Percentiles rank a stretch among this genome's conserved stretches.
These are phyloP conservation scores for Tenthredo mesomela DNA, from an alignment of 2,888 invertebrate genomes.

Conservation along the genomic window DNA sequence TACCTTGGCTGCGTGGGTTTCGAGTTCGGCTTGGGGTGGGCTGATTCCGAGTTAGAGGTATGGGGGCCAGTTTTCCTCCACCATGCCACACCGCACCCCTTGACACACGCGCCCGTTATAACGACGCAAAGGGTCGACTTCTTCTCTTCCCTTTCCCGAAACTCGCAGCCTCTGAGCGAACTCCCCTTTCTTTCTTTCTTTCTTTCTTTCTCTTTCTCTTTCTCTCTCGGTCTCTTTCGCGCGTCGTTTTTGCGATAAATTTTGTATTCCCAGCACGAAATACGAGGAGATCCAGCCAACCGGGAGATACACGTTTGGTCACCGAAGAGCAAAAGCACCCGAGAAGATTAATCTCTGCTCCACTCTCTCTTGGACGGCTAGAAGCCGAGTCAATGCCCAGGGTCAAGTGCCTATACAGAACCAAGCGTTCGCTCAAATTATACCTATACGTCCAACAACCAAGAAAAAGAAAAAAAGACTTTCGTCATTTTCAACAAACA, in stretches of 20 bases:
- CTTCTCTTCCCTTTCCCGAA: conserved; percentile 15
- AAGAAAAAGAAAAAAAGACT: neutral
- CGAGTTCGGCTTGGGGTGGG: conserved; percentile 28
- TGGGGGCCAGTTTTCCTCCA: neutral
- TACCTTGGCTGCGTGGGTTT: conserved; percentile 38
- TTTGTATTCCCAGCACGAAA: conserved; percentile 48
- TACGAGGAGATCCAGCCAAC: conserved; percentile 37
- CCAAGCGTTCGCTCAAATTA: neutral
- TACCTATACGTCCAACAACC: neutral
- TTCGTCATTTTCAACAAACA: neutral
- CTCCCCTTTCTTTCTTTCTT: neutral
- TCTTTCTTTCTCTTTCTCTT: neutral
- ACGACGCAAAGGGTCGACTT: conserved; percentile 49
- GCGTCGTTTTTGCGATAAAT: conserved; percentile 43
- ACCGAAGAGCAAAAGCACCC: conserved; percentile 49
- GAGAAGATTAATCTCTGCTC: conserved; percentile 46
- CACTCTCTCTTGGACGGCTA: conserved; percentile 27
- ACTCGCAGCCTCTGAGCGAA: conserved; percentile 22
- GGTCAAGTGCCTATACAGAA: conserved; percentile 34
- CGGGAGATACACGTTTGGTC: conserved; percentile 51
- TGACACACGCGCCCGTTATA: conserved; percentile 24
- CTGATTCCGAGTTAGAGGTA: conserved; percentile 22
- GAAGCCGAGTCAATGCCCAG: conserved; percentile 42
- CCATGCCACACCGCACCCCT: conserved; percentile 22
- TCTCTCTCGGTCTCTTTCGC: conserved; percentile 21